A percentile compares a stretch with the other conserved stretches of the same genome.
These are phyloP conservation scores for Chunga burmeisteri DNA, from an alignment of 2,113 vertebrate species.

Conservation along the genomic window DNA sequence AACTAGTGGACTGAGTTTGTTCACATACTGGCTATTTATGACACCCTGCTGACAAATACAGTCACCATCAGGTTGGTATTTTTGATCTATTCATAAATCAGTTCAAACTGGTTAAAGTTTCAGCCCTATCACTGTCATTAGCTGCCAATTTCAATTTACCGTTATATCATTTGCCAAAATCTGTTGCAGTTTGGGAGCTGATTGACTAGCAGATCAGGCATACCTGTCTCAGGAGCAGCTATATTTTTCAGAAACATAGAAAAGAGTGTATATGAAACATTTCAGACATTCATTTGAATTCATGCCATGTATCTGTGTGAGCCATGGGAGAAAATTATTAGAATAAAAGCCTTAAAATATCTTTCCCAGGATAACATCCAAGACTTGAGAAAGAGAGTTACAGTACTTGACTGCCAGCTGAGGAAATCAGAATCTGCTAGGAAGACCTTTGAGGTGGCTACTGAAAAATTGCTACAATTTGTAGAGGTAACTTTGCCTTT, in stretches of 20 bases:
- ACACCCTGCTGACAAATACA: neutral
- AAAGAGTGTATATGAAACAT: neutral
- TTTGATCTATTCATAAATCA: neutral
- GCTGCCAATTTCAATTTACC: neutral
- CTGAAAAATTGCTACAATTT: conserved; percentile 89
- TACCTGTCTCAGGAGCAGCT: neutral
- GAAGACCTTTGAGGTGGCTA: conserved; percentile 86
- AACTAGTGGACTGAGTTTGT: neutral
- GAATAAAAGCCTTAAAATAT: conserved; percentile 2
- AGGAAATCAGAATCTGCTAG: conserved; percentile 84
- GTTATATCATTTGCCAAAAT: neutral
- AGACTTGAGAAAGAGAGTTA: conserved; percentile 85
- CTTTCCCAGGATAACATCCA: conserved; percentile 80
- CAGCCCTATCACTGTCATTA: neutral
- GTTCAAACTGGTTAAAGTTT: neutral
- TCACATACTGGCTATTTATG: neutral
- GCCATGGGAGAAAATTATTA: neutral
- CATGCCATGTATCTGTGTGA: neutral
- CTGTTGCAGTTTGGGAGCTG: neutral
- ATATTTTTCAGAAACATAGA: neutral
- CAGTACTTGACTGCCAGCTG: conserved; percentile 90
- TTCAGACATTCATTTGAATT: neutral
- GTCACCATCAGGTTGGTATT: neutral
- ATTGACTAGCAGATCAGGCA: neutral
- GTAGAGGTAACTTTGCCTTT: conserved; percentile 82